Base-by-base conservation (phyloP, 1,140 invertebrate genomes). In the Conus ventricosus region DNA sequence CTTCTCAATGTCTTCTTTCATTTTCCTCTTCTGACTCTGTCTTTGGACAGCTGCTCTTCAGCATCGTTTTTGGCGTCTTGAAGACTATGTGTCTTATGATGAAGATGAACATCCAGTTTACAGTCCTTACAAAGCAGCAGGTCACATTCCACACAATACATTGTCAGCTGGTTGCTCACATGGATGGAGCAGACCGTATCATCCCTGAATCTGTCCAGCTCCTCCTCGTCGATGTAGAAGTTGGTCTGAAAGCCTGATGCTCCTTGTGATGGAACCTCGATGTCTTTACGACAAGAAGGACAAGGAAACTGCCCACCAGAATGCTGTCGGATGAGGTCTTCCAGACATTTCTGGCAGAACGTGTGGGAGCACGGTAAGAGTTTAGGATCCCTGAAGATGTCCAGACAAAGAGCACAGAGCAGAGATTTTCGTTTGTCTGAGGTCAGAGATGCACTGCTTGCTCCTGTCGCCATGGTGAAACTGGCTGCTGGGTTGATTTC, bases 331-430 rank as follows among this genome's bases (percentile, higher is more conserved):
- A 85, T 51, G 20, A 85, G 27, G 60, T 67, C 39, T 39, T 85
- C 60, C 57, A 85, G 84, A 57, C 84, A 85, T 39, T 27, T 57
- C 23, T 67, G 57, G 84, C 84, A 85, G 57, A 39, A 85, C 17
- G 84, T 39, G 25, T 84, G 83, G 6, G 54, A 25, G 57, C 83
- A 84, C 20, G 54, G 39, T 23, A 84, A 55, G 8, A 84, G 83
- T 20, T 39, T 39, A 39, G 39, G 3, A 1, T 39, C 39, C 39
- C 39, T 39, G 39, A 39, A 39, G 39, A 39, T 39, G 39, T 39
- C 39, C 39, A 1, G 39, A 39, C 0, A 39, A 39, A 39, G 39
- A 39, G 39, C 39, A 39, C 39, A 39, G 39, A 3, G 0, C 39
- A 39, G 39, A 39, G 39, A 3, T 39, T 39, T 3, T 39, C 39